Evolutionary conservation across 2,888 invertebrate species (phyloP).

Genomic region (Argynnis bischoffii): DNA sequence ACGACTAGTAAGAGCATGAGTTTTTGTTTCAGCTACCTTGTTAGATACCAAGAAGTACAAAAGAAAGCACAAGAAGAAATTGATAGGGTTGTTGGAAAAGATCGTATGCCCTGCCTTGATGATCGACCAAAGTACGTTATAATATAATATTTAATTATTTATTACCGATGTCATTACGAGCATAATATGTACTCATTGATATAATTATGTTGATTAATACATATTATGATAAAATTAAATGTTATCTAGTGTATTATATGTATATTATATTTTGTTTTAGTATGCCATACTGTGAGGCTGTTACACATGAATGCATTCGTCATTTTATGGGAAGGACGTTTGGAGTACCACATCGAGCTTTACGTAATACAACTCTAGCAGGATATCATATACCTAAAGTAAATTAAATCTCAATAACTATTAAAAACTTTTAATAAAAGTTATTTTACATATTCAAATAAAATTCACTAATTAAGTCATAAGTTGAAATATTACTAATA

Average conservation of each 20-base stretch:
- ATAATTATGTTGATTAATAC: too few relatives aligned
- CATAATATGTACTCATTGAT: too few relatives aligned
- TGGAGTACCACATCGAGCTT: constrained; percentile 90
- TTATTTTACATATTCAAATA: not conserved
- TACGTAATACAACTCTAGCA: constrained; percentile 86
- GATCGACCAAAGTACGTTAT: constrained; percentile 86
- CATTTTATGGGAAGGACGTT: constrained; percentile 91
- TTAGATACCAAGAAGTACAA: constrained; percentile 87
- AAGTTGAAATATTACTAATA: too few relatives aligned
- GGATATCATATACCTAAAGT: constrained; percentile 91
- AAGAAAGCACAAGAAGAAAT: constrained; percentile 89
- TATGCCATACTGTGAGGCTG: constrained; percentile 91
- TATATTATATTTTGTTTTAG: constrained; percentile 64
- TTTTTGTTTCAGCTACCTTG: constrained; percentile 88
- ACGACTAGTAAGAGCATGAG: constrained; percentile 91
- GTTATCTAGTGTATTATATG: not conserved
- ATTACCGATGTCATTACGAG: not conserved
- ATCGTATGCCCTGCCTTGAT: constrained; percentile 85
- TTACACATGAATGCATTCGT: constrained; percentile 89
- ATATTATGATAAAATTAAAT: not conserved
- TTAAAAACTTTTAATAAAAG: not conserved
- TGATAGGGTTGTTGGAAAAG: constrained; percentile 86
- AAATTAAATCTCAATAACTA: constrained; percentile 38
- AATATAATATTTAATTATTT: constrained; percentile 1
- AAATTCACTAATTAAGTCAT: too few relatives aligned